Conservation (phyloP, 2,797 vertebrate species). For the Ispidina picta region DNA sequence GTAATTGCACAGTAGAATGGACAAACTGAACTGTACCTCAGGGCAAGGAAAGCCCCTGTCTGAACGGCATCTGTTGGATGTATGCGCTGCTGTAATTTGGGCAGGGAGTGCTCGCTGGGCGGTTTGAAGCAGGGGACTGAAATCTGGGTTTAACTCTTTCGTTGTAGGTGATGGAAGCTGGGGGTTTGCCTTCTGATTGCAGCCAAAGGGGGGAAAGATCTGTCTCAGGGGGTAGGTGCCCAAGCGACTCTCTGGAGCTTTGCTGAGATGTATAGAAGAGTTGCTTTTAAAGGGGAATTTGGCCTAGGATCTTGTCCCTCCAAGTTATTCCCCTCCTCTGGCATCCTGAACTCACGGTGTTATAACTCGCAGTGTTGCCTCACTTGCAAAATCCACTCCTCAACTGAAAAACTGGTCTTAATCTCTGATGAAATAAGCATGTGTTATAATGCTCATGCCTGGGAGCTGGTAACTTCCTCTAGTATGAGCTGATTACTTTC, state of each 20-base stretch:
- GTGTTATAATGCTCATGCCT: neutral
- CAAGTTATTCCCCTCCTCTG: neutral
- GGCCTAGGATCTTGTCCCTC: neutral
- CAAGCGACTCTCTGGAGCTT: neutral
- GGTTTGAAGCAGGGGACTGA: conserved; percentile 20
- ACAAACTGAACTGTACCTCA: conserved; percentile 81
- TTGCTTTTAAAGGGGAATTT: neutral
- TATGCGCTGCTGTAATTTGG: conserved; percentile 74
- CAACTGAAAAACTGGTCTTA: conserved; percentile 55
- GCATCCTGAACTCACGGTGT: neutral
- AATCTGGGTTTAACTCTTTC: conserved; percentile 59
- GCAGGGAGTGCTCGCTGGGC: conserved; percentile 57
- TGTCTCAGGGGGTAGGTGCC: rapidly evolving
- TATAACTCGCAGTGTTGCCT: neutral
- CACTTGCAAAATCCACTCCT: conserved; percentile 22
- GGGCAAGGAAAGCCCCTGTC: conserved; percentile 85
- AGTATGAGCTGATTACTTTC: conserved; percentile 69
- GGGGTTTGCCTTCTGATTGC: neutral
- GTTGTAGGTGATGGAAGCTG: neutral
- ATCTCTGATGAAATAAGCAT: conserved; percentile 30
- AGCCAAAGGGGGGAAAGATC: neutral
- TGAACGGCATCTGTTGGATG: conserved; percentile 82
- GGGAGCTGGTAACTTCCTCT: conserved; percentile 63
- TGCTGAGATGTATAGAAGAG: rapidly evolving
- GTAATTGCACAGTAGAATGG: conserved; percentile 83